Conservation (phyloP, 2,888 invertebrate species). For the Noctua fimbriata region DNA sequence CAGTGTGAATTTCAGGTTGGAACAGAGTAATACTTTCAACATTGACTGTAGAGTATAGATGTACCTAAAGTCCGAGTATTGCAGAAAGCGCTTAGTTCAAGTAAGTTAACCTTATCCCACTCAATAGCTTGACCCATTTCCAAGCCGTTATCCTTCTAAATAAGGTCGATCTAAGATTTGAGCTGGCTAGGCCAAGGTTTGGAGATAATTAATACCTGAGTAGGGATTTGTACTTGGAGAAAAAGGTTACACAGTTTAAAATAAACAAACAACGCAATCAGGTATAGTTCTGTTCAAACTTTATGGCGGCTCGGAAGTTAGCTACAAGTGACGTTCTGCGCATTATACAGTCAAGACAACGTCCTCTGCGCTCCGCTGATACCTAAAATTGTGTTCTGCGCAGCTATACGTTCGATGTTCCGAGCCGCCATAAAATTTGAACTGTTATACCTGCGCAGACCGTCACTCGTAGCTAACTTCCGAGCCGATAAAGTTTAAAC, state of each 20-base stretch:
- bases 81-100: conserved; percentile 2
- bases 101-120: neutral
- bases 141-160: conserved; percentile 17
- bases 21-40: neutral
- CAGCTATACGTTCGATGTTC: too few species aligned
- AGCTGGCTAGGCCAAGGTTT: neutral
- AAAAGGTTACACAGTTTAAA: neutral
- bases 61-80: neutral
- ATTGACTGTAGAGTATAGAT: neutral
- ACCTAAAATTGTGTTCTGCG: too few species aligned
- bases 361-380: too few species aligned
- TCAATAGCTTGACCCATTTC: conserved; percentile 16
- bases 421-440: too few species aligned
- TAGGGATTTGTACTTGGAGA: neutral
- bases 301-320: too few species aligned
- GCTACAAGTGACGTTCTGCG: too few species aligned
- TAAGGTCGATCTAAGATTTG: neutral
- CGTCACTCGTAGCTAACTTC: too few species aligned
- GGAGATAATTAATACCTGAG: neutral
- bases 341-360: too few species aligned
- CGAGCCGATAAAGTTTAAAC: too few species aligned
- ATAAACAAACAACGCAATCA: neutral
- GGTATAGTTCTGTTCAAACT: too few species aligned
- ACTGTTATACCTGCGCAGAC: too few species aligned
- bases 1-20: neutral